These are phyloP conservation scores for Epinephelus awoara DNA, from an alignment of 2,797 vertebrate genomes.

Conservation along the genomic window DNA sequence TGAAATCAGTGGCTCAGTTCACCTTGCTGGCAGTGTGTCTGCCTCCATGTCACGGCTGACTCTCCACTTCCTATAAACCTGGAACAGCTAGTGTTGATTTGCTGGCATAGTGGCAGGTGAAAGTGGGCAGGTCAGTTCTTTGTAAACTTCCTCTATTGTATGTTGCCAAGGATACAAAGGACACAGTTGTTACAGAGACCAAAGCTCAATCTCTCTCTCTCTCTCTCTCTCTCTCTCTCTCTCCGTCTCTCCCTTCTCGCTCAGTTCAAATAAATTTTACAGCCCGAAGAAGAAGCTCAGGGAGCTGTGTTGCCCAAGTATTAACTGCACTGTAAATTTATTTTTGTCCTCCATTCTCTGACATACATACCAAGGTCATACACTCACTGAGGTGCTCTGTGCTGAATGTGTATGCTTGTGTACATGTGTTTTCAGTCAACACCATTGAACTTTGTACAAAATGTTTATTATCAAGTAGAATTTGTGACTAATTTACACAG, in stretches of 20 bases:
- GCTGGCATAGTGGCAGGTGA: slow-evolving; percentile 64
- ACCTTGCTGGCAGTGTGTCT: slow-evolving; percentile 41
- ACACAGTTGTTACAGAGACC: slow-evolving; percentile 51
- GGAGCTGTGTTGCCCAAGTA: not conserved
- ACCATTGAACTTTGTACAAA: slow-evolving; percentile 42
- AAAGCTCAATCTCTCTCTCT: slow-evolving; percentile 55
- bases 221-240: not conserved
- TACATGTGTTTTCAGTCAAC: slow-evolving; percentile 30
- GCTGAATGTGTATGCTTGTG: not conserved
- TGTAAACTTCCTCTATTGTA: slow-evolving; percentile 77
- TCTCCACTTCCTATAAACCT: slow-evolving; percentile 62
- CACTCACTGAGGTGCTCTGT: not conserved
- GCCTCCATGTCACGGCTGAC: slow-evolving; percentile 40
- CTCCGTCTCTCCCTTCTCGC: not conserved
- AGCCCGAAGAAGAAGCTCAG: not conserved
- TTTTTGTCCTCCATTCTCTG: not conserved
- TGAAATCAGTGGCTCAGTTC: slow-evolving; percentile 55
- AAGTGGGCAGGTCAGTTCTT: slow-evolving; percentile 75
- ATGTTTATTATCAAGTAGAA: slow-evolving; percentile 55
- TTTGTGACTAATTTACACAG: slow-evolving; percentile 20
- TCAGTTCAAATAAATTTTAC: slow-evolving; percentile 29
- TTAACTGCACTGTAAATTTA: not conserved
- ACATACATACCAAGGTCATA: not conserved
- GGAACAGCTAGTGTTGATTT: slow-evolving; percentile 37
- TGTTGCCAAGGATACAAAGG: slow-evolving; percentile 72